Base-by-base conservation (phyloP, 1,140 invertebrate genomes). In the Ostrea denselamellosa region DNA sequence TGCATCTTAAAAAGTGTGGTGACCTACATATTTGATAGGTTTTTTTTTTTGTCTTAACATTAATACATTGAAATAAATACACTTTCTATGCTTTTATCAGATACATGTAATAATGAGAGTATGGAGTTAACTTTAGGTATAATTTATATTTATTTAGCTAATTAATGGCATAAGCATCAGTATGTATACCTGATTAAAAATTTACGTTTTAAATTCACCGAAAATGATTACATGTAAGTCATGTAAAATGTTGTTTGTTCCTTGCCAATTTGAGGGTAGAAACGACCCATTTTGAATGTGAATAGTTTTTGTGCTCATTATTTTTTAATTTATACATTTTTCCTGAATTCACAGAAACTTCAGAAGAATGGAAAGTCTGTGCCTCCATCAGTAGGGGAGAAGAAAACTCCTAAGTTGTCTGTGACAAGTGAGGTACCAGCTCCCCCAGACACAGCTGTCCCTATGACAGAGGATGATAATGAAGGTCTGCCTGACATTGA, bases 391-490 rank as follows among this genome's bases (percentile, higher is more conserved):
- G 44, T 51, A 17, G 34, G 54, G 22, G 71, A 77, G n/a, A 25
- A n/a, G 51, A 54, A 54, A 19, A 10, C 83, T 62, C 71, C 86
- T 44, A 34, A 44, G 71, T 52, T 56, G 22, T 77, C 86, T 28
- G 9, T 58, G 0, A 25, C 51, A 25, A 51, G 62, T 8, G 17
- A 51, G 4, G 68, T 34, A 34, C n/a, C 28, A 12, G 71, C 81
- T 12, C 81, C 77, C 3, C 77, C 71, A 51, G 87, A 88, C 51
- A 65, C 25, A 17, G 65, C 51, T 53, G 86, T 91, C 4, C 91
- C 91, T 8, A 91, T 91, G 91, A 84, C 85, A 25, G 90, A 90
- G 34, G 90, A 91, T 85, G 90, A 91, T 17, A 89, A 91, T 54
- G 88, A 87, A 8, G 88, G 90, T 54, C 90, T 93, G 54, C 71